Percentiles rank a stretch among this genome's conserved stretches.
Conservation (phyloP, 1,140 invertebrate species). For the Zaprionus camerounensis region DNA sequence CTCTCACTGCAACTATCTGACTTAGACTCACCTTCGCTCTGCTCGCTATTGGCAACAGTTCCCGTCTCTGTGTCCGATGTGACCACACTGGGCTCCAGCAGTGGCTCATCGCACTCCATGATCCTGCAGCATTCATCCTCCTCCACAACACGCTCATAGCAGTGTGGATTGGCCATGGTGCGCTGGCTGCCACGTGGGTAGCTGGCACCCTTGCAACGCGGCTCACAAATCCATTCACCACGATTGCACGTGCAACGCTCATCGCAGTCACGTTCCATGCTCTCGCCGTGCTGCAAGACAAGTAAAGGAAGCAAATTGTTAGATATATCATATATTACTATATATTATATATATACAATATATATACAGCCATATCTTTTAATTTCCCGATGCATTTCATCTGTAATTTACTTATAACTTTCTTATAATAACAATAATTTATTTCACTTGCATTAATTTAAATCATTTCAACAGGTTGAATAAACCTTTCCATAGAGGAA, state of each 20-base stretch:
- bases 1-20: not conserved
- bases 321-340: not conserved
- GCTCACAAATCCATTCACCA: conserved; percentile 88
- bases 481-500: not conserved
- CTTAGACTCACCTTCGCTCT: conserved; percentile 60
- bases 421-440: not conserved
- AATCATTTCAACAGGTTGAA: not conserved
- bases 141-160: conserved; percentile 88
- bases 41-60: conserved; percentile 15
- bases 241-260: conserved; percentile 89
- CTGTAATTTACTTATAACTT: not conserved
- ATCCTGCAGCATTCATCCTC: conserved; percentile 92
- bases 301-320: not conserved
- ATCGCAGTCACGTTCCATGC: conserved; percentile 88
- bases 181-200: conserved; percentile 87
- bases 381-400: not conserved
- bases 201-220: conserved; percentile 87
- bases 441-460: not conserved
- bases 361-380: not conserved
- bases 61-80: conserved; percentile 32
- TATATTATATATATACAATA: not conserved
- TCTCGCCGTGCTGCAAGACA: conserved; percentile 86
- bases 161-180: conserved; percentile 88
- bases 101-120: conserved; percentile 85
- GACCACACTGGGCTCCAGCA: conserved; percentile 59